These are phyloP conservation scores for Dysmachus trigonus DNA, from an alignment of 2,888 invertebrate genomes.

Conservation along the genomic window DNA sequence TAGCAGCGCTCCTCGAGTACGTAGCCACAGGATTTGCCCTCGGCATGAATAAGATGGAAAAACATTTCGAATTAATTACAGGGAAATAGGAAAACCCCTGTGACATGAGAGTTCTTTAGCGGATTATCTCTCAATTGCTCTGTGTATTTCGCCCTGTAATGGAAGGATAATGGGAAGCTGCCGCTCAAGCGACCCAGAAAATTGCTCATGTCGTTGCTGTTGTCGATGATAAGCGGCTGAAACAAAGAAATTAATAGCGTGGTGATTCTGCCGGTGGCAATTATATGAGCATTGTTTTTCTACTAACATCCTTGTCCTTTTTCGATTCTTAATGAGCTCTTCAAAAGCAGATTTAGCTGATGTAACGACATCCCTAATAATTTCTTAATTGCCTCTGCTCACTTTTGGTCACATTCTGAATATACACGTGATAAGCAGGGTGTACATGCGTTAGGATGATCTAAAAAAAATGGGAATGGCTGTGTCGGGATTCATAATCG, in stretches of 20 bases:
- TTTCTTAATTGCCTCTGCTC: not conserved
- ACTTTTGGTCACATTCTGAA: not conserved
- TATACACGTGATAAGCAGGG: not conserved
- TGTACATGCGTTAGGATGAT: not conserved
- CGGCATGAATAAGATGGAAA: not conserved
- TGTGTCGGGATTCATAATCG: no score
- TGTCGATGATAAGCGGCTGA: not conserved
- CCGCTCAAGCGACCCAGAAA: not conserved
- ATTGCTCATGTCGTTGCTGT: not conserved
- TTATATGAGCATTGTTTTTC: not conserved
- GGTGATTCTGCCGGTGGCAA: not conserved
- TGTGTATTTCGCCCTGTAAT: not conserved
- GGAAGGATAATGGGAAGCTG: not conserved
- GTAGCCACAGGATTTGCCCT: not conserved
- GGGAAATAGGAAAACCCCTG: slow-evolving; percentile 5
- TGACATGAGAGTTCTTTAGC: not conserved
- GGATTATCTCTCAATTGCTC: slow-evolving; percentile 1
- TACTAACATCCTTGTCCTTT: not conserved
- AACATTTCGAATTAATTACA: slow-evolving; percentile 21
- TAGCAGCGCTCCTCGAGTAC: not conserved
- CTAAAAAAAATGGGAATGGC: no score
- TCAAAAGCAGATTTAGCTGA: not conserved
- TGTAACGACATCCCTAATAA: not conserved
- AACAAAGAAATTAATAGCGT: not conserved
- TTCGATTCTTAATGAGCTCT: not conserved